phyloP scores from a whole-genome alignment of 1,140 invertebrate genomes.

The Maconellicoccus hirsutus region DNA sequence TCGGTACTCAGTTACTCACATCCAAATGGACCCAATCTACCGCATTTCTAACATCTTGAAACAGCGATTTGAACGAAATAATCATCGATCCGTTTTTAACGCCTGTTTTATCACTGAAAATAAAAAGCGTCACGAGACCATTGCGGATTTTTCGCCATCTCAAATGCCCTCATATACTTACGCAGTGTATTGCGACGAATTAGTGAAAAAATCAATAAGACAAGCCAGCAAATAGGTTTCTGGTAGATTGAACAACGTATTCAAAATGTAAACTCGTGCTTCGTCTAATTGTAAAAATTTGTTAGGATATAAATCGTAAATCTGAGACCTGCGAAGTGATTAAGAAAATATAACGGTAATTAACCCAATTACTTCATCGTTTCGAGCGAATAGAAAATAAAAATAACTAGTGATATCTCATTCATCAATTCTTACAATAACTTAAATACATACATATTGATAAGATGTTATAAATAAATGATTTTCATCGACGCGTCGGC shows the following conservation, averaged over 20 bases:
- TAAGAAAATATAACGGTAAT: conserved; percentile 15
- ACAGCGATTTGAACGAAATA: conserved; percentile 98
- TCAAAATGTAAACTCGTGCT: conserved; percentile 85
- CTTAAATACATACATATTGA: too few relatives aligned
- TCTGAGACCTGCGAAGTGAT: conserved; percentile 70
- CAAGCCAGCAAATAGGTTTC: conserved; percentile 94
- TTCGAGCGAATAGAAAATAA: too few relatives aligned
- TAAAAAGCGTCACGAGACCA: conserved; percentile 10
- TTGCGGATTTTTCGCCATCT: background rate
- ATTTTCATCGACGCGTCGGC: too few relatives aligned
- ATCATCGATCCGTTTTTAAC: conserved; percentile 83
- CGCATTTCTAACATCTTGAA: conserved; percentile 87
- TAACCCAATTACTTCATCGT: too few relatives aligned
- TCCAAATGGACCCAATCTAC: conserved; percentile 86
- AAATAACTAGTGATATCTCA: too few relatives aligned
- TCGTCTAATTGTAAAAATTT: conserved; percentile 94
- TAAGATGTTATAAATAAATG: too few relatives aligned
- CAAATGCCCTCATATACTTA: conserved; percentile 37
- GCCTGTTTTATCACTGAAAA: conserved; percentile 58
- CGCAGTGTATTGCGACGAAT: conserved; percentile 68
- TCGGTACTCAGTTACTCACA: conserved; percentile 34
- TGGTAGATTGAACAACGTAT: conserved; percentile 95
- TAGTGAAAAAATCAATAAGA: conserved; percentile 90
- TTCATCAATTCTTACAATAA: too few relatives aligned
- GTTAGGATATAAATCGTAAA: conserved; percentile 94